These are phyloP conservation scores for Hassar affinis DNA, from an alignment of 2,113 vertebrate species.

Conservation along the genomic window DNA sequence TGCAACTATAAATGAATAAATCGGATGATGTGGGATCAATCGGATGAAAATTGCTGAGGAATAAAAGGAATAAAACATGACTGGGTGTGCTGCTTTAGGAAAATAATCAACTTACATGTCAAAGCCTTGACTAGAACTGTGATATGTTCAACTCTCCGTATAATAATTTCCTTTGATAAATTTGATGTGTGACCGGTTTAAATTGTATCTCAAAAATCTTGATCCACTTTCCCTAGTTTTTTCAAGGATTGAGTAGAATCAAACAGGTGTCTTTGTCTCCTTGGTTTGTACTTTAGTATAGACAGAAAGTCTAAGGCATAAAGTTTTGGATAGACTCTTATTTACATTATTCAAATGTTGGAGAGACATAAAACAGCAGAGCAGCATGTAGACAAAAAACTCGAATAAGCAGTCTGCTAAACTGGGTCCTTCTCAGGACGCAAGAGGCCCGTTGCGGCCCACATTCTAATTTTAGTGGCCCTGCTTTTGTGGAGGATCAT, in stretches of 20 bases:
- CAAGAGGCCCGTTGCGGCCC: conserved; percentile 66
- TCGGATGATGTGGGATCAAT: background rate
- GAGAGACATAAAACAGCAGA: conserved; percentile 35
- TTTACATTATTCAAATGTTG: conserved; percentile 20
- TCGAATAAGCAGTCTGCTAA: conserved; percentile 56
- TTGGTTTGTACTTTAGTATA: background rate
- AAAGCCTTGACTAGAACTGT: background rate
- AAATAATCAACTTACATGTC: background rate
- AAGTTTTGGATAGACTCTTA: too few relatives aligned
- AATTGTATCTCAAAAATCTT: background rate
- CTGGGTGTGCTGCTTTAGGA: background rate
- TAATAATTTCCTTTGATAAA: background rate
- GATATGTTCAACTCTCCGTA: background rate
- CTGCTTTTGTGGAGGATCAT: conserved; percentile 65
- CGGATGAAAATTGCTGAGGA: too few relatives aligned
- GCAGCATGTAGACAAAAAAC: conserved; percentile 44
- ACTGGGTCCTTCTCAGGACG: conserved; percentile 71
- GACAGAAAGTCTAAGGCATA: too few relatives aligned
- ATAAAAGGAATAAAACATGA: background rate
- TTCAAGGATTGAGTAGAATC: background rate
- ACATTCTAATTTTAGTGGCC: conserved; percentile 75
- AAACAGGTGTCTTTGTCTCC: background rate
- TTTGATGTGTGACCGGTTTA: background rate
- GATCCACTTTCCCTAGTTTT: background rate
- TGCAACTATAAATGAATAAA: background rate